These are phyloP conservation scores for Ascaphus truei DNA, from an alignment of 2,113 vertebrate genomes.

Conservation along the genomic window DNA sequence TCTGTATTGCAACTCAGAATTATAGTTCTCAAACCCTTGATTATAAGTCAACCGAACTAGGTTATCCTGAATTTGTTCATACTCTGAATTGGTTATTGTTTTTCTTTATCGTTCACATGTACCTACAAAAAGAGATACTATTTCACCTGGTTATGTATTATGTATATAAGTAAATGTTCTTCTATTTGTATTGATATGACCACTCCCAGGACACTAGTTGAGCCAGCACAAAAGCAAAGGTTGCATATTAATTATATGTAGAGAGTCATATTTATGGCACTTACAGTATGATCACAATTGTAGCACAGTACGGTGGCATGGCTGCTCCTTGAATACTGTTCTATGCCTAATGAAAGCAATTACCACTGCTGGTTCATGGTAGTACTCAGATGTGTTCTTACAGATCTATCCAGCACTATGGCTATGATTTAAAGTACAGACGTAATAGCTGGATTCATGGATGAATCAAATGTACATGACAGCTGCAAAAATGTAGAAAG, in stretches of 20 bases:
- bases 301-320: neutral
- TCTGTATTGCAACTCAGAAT: no score
- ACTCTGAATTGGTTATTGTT: no score
- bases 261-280: neutral
- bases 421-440: constrained; percentile 30
- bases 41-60: no score
- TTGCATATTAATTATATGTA: neutral
- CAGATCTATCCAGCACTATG: constrained; percentile 22
- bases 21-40: no score
- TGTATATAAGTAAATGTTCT: no score
- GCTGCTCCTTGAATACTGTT: neutral
- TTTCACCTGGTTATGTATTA: no score
- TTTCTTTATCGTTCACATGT: no score
- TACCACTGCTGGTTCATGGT: neutral
- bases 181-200: no score
- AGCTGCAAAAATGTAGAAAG: constrained; percentile 32
- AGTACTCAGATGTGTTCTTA: constrained; percentile 2
- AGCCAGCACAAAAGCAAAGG: neutral
- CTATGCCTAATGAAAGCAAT: constrained; percentile 22
- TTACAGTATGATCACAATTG: neutral
- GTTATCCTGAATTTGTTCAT: no score
- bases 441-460: constrained; percentile 30
- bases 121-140: no score
- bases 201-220: no score
- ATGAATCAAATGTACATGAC: constrained; percentile 37